Evolutionary conservation across 2,888 invertebrate species (phyloP).

Genomic region (Scaptodrosophila latifasciaeformis): DNA sequence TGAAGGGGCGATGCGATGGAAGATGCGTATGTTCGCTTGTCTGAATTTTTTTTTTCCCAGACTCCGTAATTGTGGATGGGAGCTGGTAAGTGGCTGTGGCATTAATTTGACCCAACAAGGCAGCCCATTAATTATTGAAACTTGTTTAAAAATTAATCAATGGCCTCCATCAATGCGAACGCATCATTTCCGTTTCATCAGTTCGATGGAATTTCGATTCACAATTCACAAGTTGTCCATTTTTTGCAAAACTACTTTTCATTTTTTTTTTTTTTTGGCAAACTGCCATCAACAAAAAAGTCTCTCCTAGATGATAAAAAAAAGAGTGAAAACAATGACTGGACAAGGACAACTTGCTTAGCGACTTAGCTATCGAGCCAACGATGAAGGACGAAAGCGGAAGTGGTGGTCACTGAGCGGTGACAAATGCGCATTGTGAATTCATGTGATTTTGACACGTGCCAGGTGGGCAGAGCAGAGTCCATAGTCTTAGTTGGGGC

Average conservation of each 20-base stretch:
- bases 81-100: not conserved
- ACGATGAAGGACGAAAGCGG: not conserved
- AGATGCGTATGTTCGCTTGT: too few species aligned
- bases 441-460: constrained; percentile 59
- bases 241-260: constrained; percentile 2
- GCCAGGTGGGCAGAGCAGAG: constrained; percentile 24
- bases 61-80: constrained; percentile 9
- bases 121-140: constrained; percentile 46
- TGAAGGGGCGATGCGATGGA: not conserved
- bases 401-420: constrained; percentile 18
- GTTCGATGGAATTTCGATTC: not conserved
- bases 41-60: too few species aligned
- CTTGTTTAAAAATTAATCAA: constrained; percentile 32
- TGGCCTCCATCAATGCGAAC: not conserved
- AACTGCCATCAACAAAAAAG: too few species aligned
- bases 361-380: constrained; percentile 27
- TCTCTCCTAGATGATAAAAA: too few species aligned
- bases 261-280: not conserved
- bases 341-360: constrained; percentile 42
- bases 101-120: constrained; percentile 4
- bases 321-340: not conserved
- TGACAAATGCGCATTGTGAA: constrained; percentile 56
- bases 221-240: not conserved
- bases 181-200: not conserved
- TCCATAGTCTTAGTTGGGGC: constrained; percentile 2